Conservation (phyloP, 2,797 vertebrate genomes). For the Crenuchus spilurus region DNA sequence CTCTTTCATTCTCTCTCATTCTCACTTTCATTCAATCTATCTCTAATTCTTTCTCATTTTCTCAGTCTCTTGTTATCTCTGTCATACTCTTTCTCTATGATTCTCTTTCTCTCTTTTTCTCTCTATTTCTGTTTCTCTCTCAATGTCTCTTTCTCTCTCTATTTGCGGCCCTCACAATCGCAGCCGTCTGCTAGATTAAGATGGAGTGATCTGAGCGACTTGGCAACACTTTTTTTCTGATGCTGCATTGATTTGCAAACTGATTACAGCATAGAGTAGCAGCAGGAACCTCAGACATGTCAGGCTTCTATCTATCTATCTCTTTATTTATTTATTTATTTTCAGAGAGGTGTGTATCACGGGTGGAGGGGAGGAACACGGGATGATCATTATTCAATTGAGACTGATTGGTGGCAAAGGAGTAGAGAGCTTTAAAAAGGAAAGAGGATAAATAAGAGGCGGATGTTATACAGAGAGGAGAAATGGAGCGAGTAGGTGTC, state of each 20-base stretch:
- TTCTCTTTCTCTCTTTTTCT: not conserved
- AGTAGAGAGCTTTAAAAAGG: constrained; percentile 16
- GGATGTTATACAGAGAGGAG: constrained; percentile 38
- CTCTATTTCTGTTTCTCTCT: constrained; percentile 59
- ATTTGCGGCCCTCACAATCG: constrained; percentile 63
- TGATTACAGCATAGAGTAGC: constrained; percentile 68
- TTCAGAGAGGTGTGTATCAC: constrained; percentile 56
- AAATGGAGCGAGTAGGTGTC: constrained; percentile 14
- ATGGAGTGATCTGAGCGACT: constrained; percentile 73
- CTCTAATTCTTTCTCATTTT: not conserved
- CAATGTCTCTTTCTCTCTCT: constrained; percentile 63
- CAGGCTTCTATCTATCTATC: constrained; percentile 56
- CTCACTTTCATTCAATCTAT: not conserved
- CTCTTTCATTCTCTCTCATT: constrained; percentile 4
- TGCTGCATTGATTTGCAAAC: constrained; percentile 77
- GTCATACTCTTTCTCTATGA: not conserved
- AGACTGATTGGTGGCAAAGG: constrained; percentile 22
- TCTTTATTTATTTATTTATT: constrained; percentile 29
- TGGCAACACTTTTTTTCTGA: constrained; percentile 68
- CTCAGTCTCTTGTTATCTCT: constrained; percentile 18
- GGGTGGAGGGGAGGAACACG: constrained; percentile 32
- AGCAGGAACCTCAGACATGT: constrained; percentile 51
- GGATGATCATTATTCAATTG: constrained; percentile 33
- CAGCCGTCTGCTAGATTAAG: constrained; percentile 73
- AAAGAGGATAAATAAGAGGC: constrained; percentile 23